A percentile compares a stretch with the other conserved stretches of the same genome.
phyloP scores from a whole-genome alignment of 2,888 invertebrate genomes.

The Agrochola lychnidis region DNA sequence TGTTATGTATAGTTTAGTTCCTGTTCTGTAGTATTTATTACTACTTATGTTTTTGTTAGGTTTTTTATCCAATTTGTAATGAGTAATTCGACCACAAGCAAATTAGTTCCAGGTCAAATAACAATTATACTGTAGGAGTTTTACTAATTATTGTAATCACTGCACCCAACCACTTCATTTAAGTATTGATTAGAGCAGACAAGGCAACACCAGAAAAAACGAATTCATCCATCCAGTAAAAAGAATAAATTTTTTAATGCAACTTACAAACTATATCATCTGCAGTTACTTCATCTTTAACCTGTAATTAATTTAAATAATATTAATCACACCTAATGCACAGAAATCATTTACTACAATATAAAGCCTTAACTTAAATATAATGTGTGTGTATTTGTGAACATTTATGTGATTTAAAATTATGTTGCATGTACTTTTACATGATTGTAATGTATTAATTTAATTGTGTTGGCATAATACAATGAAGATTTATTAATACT shows the following conservation, averaged over 20 bases:
- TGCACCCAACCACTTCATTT: not conserved
- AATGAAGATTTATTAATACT: constrained; percentile 2
- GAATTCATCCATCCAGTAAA: not conserved
- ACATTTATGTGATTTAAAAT: not conserved
- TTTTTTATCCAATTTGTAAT: not conserved
- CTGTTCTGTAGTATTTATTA: not conserved
- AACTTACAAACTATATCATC: constrained; percentile 86
- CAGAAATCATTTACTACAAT: not conserved
- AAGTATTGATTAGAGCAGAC: not conserved
- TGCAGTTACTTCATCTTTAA: constrained; percentile 83
- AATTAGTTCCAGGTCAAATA: not conserved
- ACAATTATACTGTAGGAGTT: not conserved
- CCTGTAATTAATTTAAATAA: constrained; percentile 72
- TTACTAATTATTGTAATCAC: not conserved
- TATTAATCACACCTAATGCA: not conserved
- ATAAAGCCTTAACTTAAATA: not conserved
- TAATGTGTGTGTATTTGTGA: not conserved
- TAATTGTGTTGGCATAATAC: not conserved
- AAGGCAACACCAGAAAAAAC: not conserved
- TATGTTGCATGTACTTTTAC: not conserved
- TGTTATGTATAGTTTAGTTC: constrained; percentile 4
- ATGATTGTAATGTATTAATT: not conserved
- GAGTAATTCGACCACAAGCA: not conserved
- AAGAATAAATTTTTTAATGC: not conserved
- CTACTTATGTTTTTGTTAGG: not conserved